phyloP scores from a whole-genome alignment of 2,113 vertebrate species.

The Setophaga kirtlandii region DNA sequence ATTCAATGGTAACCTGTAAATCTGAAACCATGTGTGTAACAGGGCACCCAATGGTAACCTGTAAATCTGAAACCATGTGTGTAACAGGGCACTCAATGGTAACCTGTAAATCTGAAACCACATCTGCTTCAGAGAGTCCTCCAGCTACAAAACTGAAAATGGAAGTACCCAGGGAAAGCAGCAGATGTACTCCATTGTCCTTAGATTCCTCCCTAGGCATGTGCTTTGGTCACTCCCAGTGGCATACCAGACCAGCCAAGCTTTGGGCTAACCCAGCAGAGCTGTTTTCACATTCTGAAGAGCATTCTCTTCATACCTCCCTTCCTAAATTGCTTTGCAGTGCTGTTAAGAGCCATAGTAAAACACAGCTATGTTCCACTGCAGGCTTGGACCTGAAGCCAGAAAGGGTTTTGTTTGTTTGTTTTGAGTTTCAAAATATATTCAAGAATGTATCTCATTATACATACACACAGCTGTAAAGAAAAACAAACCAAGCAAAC shows the following conservation, averaged over 20 bases:
- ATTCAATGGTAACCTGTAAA: too few relatives aligned
- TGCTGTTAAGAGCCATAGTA: neutral
- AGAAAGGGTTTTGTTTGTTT: neutral
- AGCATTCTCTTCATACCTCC: neutral
- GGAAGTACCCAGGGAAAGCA: neutral
- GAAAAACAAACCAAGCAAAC: neutral
- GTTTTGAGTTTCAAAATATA: neutral
- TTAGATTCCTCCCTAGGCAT: neutral
- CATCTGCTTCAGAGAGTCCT: neutral
- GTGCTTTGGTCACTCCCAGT: neutral
- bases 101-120: too few relatives aligned
- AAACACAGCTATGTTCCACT: neutral
- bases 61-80: too few relatives aligned
- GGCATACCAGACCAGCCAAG: neutral
- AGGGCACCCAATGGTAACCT: too few relatives aligned
- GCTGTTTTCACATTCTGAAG: neutral
- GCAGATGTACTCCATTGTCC: neutral
- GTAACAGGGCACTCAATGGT: too few relatives aligned
- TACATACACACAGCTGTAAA: neutral
- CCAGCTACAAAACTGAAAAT: neutral
- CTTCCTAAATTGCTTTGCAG: neutral
- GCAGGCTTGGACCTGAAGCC: neutral
- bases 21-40: too few relatives aligned
- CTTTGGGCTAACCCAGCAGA: neutral
- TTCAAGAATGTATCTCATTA: neutral